A percentile compares a stretch with the other conserved stretches of the same genome.
phyloP scores from a whole-genome alignment of 2,888 invertebrate genomes.

The Pseudanteris insignis region DNA sequence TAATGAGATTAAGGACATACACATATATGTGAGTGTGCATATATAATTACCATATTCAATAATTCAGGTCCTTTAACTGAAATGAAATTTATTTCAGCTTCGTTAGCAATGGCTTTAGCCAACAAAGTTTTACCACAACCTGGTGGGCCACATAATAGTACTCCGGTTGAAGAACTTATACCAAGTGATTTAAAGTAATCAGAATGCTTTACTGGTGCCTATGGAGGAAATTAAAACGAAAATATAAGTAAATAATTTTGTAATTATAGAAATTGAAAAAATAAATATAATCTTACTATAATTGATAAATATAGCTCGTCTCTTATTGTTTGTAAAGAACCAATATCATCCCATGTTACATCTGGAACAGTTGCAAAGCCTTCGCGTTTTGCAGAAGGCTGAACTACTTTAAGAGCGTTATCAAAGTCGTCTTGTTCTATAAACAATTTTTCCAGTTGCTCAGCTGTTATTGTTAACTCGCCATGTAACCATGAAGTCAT shows the following conservation, averaged over 20 bases:
- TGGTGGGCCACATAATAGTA: slow-evolving; percentile 94
- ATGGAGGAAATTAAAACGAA: slow-evolving; percentile 24
- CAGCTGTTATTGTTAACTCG: slow-evolving; percentile 71
- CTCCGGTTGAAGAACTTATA: slow-evolving; percentile 85
- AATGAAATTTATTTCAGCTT: slow-evolving; percentile 98
- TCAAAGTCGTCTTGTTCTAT: slow-evolving; percentile 81
- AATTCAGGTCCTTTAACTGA: slow-evolving; percentile 98
- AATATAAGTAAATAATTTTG: not conserved
- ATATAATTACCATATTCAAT: slow-evolving; percentile 86
- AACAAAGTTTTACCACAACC: slow-evolving; percentile 91
- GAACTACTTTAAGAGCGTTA: slow-evolving; percentile 81
- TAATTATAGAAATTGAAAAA: not conserved
- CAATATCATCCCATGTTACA: slow-evolving; percentile 96
- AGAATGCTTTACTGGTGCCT: slow-evolving; percentile 90
- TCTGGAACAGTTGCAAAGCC: slow-evolving; percentile 98
- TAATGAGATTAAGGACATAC: too few species aligned
- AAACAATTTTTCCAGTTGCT: slow-evolving; percentile 73
- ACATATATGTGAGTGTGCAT: not conserved
- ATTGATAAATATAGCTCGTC: slow-evolving; percentile 92
- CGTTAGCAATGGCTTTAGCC: slow-evolving; percentile 84
- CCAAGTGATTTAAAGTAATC: slow-evolving; percentile 83
- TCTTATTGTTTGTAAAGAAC: slow-evolving; percentile 86
- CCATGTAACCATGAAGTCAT: slow-evolving; percentile 75
- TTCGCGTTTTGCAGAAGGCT: slow-evolving; percentile 94
- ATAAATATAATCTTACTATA: slow-evolving; percentile 72